These are phyloP conservation scores for Mythimna lalbum DNA, from an alignment of 2,888 invertebrate genomes.

Conservation along the genomic window DNA sequence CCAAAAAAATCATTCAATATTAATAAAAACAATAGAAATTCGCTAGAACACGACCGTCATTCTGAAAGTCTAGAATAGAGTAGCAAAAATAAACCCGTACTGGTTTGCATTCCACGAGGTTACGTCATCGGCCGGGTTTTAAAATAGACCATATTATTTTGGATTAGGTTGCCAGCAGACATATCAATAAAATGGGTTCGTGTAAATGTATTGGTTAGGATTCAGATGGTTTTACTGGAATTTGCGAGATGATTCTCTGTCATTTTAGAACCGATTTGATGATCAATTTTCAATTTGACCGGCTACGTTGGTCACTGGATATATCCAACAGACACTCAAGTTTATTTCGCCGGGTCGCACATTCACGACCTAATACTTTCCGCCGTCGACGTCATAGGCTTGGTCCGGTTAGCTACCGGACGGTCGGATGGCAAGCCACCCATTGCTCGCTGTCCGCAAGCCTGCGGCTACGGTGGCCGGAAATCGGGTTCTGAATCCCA, in stretches of 20 bases:
- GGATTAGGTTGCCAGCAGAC: constrained; percentile 84
- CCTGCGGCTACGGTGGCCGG: no score
- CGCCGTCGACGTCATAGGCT: no score
- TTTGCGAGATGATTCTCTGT: not conserved
- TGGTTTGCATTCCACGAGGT: constrained; percentile 81
- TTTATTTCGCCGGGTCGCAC: no score
- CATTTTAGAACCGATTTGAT: not conserved
- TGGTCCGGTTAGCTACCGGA: no score
- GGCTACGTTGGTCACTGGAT: no score
- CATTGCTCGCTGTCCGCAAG: no score
- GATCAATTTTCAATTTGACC: no score
- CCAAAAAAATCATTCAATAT: constrained; percentile 14
- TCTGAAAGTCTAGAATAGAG: constrained; percentile 74
- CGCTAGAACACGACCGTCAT: constrained; percentile 64
- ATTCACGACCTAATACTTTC: no score
- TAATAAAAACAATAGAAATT: constrained; percentile 61
- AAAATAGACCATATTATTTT: constrained; percentile 87
- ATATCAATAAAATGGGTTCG: constrained; percentile 78
- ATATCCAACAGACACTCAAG: no score
- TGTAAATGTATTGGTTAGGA: constrained; percentile 58
- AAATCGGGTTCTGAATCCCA: no score
- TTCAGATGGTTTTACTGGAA: constrained; percentile 21
- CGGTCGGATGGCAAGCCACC: no score
- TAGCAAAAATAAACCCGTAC: constrained; percentile 77
- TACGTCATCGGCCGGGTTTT: constrained; percentile 78